Conservation (phyloP, 1,140 invertebrate genomes). For the Drosophila willistoni region DNA sequence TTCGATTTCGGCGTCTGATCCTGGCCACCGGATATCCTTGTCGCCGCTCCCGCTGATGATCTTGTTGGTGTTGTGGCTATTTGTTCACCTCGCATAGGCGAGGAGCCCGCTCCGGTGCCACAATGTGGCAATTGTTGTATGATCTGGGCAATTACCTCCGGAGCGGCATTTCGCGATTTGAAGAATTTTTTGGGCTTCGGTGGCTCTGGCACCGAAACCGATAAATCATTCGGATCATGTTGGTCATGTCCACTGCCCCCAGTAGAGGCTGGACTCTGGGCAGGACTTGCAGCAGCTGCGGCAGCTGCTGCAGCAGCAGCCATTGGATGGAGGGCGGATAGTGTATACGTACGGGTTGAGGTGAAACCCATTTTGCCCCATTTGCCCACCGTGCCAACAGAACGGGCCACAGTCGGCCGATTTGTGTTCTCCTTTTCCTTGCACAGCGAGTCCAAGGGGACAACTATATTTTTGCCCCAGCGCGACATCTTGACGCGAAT, state of each 20-base stretch:
- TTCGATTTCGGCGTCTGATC: slow-evolving; percentile 68
- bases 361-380: slow-evolving; percentile 97
- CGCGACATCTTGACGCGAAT: slow-evolving; percentile 84
- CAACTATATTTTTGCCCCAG: slow-evolving; percentile 86
- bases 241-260: slow-evolving; percentile 72
- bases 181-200: slow-evolving; percentile 95
- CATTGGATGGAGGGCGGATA: slow-evolving; percentile 72
- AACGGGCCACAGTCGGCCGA: slow-evolving; percentile 93
- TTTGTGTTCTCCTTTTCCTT: slow-evolving; percentile 93
- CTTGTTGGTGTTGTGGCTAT: slow-evolving; percentile 15
- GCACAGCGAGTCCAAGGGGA: slow-evolving; percentile 85
- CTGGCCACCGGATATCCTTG: slow-evolving; percentile 75
- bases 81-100: slow-evolving; percentile 75
- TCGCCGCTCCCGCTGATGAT: slow-evolving; percentile 45
- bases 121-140: slow-evolving; percentile 84
- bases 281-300: slow-evolving; percentile 83
- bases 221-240: slow-evolving; percentile 82
- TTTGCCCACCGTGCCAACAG: slow-evolving; percentile 94
- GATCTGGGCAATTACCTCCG: slow-evolving; percentile 84
- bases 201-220: slow-evolving; percentile 83
- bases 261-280: slow-evolving; percentile 85
- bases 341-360: slow-evolving; percentile 89
- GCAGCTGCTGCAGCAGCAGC: slow-evolving; percentile 82
- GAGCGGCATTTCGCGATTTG: slow-evolving; percentile 90
- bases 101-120: slow-evolving; percentile 67